phyloP scores from a whole-genome alignment of 92 coral and sea anemone genomes.

The Isaurus tuberculatus region DNA sequence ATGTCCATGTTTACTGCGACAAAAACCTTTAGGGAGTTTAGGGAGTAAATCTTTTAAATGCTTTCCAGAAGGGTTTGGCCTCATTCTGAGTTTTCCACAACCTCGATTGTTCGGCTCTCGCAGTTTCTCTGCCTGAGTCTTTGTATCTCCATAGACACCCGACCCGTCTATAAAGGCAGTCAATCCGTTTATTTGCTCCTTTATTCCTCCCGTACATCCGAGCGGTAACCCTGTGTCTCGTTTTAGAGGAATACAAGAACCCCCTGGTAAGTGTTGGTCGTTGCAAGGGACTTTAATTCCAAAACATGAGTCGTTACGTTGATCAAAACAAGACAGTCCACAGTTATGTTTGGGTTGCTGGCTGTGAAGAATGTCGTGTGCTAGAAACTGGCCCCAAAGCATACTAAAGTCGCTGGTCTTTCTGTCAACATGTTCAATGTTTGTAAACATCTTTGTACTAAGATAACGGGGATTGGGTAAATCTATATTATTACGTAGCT shows the following conservation, averaged over 20 bases:
- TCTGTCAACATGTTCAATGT: conserved; percentile 13
- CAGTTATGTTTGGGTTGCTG: conserved; percentile 21
- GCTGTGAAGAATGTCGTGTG: conserved; percentile 35
- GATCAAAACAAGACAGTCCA: conserved; percentile 31
- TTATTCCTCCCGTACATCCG: background rate
- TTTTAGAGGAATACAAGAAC: conserved; percentile 47
- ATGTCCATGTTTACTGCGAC: conserved; percentile 34
- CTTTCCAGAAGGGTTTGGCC: conserved; percentile 26
- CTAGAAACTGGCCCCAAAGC: conserved; percentile 63
- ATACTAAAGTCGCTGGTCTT: conserved; percentile 43
- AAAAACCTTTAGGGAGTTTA: conserved; percentile 9
- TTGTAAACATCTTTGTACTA: conserved; percentile 27
- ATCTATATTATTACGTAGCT: background rate
- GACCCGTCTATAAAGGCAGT: conserved; percentile 74
- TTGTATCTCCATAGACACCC: conserved; percentile 56
- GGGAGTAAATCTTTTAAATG: conserved; percentile 43
- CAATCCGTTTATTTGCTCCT: conserved; percentile 63
- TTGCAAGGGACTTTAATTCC: conserved; percentile 50
- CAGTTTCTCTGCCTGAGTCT: conserved; percentile 15
- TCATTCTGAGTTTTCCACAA: conserved; percentile 40
- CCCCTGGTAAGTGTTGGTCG: conserved; percentile 39
- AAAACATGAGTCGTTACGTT: conserved; percentile 38
- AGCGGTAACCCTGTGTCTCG: conserved; percentile 42
- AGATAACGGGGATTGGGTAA: conserved; percentile 55
- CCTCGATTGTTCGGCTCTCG: conserved; percentile 8